Conservation (phyloP, 1,140 invertebrate genomes). For the Eriocheir sinensis region DNA sequence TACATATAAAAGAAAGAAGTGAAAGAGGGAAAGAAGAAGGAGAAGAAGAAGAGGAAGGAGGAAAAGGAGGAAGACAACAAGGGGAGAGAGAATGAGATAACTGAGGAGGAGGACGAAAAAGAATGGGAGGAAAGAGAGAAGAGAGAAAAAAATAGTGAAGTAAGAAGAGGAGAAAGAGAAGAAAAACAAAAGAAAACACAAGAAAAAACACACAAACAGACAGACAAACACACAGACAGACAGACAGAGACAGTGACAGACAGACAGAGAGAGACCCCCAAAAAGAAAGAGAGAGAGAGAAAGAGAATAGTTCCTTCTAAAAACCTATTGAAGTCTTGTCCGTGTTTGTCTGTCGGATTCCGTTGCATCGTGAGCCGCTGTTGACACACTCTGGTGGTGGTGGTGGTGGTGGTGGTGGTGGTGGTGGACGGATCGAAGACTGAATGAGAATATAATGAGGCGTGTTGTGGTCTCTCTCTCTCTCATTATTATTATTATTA, state of each 20-base stretch:
- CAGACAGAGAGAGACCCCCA: neutral
- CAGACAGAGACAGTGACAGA: neutral
- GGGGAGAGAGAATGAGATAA: neutral
- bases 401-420: no score
- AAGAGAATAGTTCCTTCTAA: no score
- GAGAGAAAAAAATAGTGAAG: neutral
- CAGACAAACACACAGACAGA: neutral
- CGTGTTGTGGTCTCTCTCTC: no score
- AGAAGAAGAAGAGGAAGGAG: slow-evolving; percentile 1
- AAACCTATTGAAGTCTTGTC: no score
- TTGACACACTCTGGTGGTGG: no score
- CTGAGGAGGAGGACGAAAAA: neutral
- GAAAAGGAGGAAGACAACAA: neutral
- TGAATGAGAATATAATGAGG: no score
- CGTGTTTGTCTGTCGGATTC: no score
- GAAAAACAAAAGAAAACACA: neutral
- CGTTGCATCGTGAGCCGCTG: no score
- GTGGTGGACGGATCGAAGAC: no score
- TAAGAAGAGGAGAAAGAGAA: neutral
- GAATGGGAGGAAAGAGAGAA: neutral
- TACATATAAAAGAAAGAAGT: neutral
- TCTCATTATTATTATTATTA: neutral
- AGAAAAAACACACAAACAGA: neutral
- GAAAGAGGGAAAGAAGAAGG: neutral
- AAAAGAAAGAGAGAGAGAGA: no score